A percentile compares a stretch with the other conserved stretches of the same genome.
Evolutionary conservation across 2,888 invertebrate genomes (phyloP).

Genomic region (Metopia argyrocephala): DNA sequence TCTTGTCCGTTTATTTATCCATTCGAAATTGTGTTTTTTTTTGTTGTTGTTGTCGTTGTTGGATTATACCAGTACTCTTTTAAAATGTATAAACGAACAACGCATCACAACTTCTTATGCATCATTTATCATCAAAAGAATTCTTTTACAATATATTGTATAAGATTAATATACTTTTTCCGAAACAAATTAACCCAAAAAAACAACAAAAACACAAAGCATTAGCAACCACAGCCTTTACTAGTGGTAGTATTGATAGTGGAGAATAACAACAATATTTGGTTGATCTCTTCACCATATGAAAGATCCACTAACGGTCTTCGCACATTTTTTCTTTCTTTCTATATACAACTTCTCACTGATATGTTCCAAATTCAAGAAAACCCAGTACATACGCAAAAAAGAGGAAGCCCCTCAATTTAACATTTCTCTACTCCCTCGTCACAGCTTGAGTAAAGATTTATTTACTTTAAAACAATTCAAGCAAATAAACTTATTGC

Average conservation of each 20-base stretch:
- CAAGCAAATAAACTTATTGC: slow-evolving; percentile 71
- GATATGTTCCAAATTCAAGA: slow-evolving; percentile 3
- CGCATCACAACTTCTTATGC: slow-evolving; percentile 67
- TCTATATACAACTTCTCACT: slow-evolving; percentile 14
- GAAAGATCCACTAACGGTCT: slow-evolving; percentile 32
- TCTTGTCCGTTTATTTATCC: neutral
- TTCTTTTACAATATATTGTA: slow-evolving; percentile 67
- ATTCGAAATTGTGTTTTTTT: neutral
- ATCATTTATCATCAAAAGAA: slow-evolving; percentile 76
- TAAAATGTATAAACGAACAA: slow-evolving; percentile 57
- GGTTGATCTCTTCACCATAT: slow-evolving; percentile 50
- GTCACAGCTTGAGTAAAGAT: slow-evolving; percentile 71
- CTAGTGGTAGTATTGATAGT: slow-evolving; percentile 21
- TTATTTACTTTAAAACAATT: slow-evolving; percentile 72
- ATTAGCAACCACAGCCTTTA: slow-evolving; percentile 58
- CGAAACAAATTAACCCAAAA: slow-evolving; percentile 77
- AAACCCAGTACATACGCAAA: neutral
- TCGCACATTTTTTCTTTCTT: slow-evolving; percentile 43
- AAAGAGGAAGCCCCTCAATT: slow-evolving; percentile 39
- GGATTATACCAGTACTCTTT: slow-evolving; percentile 5
- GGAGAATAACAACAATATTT: slow-evolving; percentile 44
- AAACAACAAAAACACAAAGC: slow-evolving; percentile 1
- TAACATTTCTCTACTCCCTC: slow-evolving; percentile 36
- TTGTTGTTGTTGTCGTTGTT: slow-evolving; percentile 10
- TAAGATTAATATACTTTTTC: slow-evolving; percentile 75